Conservation (phyloP, 2,797 vertebrate species). For the Chelon auratus region DNA sequence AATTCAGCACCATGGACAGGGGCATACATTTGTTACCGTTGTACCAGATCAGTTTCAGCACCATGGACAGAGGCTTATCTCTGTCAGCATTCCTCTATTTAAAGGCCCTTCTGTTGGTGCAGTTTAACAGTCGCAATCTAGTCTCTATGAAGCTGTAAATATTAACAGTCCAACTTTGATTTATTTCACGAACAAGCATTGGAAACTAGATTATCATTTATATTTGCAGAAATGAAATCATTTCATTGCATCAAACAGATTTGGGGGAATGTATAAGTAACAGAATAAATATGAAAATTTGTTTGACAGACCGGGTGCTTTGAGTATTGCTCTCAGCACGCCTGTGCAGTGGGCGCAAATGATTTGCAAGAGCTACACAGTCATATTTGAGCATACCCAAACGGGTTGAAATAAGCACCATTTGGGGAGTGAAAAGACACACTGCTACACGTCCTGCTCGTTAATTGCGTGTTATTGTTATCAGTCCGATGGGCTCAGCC, state of each 20-base stretch:
- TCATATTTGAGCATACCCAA: constrained; percentile 50
- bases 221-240: constrained; percentile 12
- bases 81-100: neutral
- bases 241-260: constrained; percentile 11
- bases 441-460: constrained; percentile 66
- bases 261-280: constrained; percentile 8
- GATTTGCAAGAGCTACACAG: constrained; percentile 38
- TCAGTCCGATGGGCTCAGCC: constrained; percentile 68
- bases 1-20: constrained; percentile 51
- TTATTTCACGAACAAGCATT: constrained; percentile 26
- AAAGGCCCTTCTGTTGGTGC: neutral
- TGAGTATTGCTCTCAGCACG: constrained; percentile 36
- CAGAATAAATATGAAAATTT: constrained; percentile 33
- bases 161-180: constrained; percentile 26
- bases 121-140: constrained; percentile 15
- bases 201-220: constrained; percentile 14
- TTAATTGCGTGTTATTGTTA: constrained; percentile 79
- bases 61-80: constrained; percentile 36
- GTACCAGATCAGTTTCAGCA: constrained; percentile 19
- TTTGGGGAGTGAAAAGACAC: constrained; percentile 60
- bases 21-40: neutral
- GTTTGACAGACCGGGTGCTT: constrained; percentile 16
- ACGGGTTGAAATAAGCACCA: constrained; percentile 44
- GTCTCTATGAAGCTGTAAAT: constrained; percentile 17
- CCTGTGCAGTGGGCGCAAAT: constrained; percentile 34